Base-by-base conservation (phyloP, 1,140 invertebrate species). In the Achatina immaculata region DNA sequence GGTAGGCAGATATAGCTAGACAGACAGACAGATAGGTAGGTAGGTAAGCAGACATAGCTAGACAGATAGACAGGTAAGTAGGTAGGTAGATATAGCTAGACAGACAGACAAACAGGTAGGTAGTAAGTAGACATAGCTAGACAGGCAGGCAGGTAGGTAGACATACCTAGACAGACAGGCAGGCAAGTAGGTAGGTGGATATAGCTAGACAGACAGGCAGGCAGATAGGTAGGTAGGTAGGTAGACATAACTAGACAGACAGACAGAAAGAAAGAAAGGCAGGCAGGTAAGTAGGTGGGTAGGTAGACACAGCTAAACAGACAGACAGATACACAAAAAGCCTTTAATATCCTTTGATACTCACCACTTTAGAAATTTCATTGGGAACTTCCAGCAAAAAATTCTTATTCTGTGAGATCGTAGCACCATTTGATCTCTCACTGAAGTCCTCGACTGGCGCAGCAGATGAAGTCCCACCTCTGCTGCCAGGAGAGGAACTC, bases 381-480 rank as follows among this genome's bases (percentile, higher is more conserved):
- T 78, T 78, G n/a, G 76, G 76, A 43, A 78, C 65, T 68, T 78
- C 76, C 62, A 78, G n/a, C 40, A 68, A 45, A 36, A 43, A 78
- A 3, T 36, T 36, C 31, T 68, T 78, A 38, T 45, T 66, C 40
- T 78, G 58, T 43, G 62, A 38, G 21, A 28, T 78, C 3, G 4
- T 68, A 68, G 76, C 36, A 43, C 76, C 76, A 55, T 78, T 78
- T 11, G 40, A n/a, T 43, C 43, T 68, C 1, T 68, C 72, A 36
- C 43, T 9, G 14, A 16, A 19, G 16, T 45, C 65, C 1, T 36
- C 58, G n/a, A 2, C 16, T 31, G 40, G 34, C 3, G 9, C 55
- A 24, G 73, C 45, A 55, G 74, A 55, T 14, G 72, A 48, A 34
- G 43, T 43, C 24, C 68, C 68, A 31, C 31, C 42, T 58, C 34